Evolutionary conservation across 1,140 invertebrate species (phyloP).

Genomic region (Radopholus similis): DNA sequence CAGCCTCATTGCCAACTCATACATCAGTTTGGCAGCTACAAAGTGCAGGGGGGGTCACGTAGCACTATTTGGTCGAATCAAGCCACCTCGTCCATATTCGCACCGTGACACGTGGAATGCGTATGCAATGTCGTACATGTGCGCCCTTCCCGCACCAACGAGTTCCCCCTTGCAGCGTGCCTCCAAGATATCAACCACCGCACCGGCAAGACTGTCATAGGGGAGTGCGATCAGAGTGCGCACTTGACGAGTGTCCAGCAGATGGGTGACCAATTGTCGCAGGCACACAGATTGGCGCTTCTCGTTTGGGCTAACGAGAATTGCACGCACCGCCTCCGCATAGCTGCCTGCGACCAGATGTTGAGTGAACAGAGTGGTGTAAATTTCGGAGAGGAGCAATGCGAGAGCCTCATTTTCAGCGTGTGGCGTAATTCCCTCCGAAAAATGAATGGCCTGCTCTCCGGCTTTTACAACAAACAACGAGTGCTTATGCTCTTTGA

Average conservation of each 20-base stretch:
- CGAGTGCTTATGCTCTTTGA: slow-evolving; percentile 32
- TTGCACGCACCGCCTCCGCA: slow-evolving; percentile 28
- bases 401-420: background rate
- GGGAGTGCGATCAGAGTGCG: slow-evolving; percentile 26
- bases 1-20: slow-evolving; percentile 23
- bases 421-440: no score
- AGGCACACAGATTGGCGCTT: slow-evolving; percentile 25
- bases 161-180: slow-evolving; percentile 21
- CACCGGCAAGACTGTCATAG: slow-evolving; percentile 25
- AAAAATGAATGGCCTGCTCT: slow-evolving; percentile 17
- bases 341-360: slow-evolving; percentile 22
- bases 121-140: slow-evolving; percentile 39
- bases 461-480: slow-evolving; percentile 35
- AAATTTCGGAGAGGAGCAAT: slow-evolving; percentile 19
- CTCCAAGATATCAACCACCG: slow-evolving; percentile 34
- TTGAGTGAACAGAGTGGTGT: slow-evolving; percentile 40
- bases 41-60: background rate
- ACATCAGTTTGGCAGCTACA: slow-evolving; percentile 33
- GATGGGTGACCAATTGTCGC: slow-evolving; percentile 23
- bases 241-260: slow-evolving; percentile 26
- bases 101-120: slow-evolving; percentile 43
- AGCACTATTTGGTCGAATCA: background rate
- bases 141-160: background rate
- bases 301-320: slow-evolving; percentile 32
- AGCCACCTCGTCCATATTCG: slow-evolving; percentile 30